A percentile compares a stretch with the other conserved stretches of the same genome.
These are phyloP conservation scores for Leucoptera coffeella DNA, from an alignment of 2,888 invertebrate genomes.

Conservation along the genomic window DNA sequence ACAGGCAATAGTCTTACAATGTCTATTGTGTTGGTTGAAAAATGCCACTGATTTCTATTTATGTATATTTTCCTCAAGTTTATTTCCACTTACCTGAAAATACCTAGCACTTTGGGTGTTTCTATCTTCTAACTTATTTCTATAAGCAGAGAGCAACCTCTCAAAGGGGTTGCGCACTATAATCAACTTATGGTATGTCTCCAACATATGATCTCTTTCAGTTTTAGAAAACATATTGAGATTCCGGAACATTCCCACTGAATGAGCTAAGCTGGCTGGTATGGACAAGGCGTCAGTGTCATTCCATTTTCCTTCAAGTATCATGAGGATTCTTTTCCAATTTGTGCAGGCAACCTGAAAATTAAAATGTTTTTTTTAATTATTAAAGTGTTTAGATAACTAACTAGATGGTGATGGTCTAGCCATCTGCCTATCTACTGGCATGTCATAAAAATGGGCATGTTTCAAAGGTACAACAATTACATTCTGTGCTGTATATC, in stretches of 20 bases:
- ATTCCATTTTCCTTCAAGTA: conserved; percentile 68
- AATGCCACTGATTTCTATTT: too few relatives aligned
- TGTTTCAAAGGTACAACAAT: too few relatives aligned
- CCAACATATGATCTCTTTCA: conserved; percentile 61
- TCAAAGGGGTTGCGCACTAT: conserved; percentile 90
- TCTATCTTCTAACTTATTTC: conserved; percentile 78
- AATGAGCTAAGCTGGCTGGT: conserved; percentile 71
- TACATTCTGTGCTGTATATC: too few relatives aligned
- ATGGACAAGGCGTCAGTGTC: conserved; percentile 69
- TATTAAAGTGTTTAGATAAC: neutral
- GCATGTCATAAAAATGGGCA: too few relatives aligned
- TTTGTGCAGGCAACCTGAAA: conserved; percentile 87
- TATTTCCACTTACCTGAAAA: conserved; percentile 59
- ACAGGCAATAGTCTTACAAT: too few relatives aligned
- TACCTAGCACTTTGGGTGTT: conserved; percentile 66
- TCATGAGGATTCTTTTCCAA: conserved; percentile 87
- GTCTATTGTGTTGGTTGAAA: too few relatives aligned
- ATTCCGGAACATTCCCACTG: conserved; percentile 60
- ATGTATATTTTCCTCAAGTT: too few relatives aligned
- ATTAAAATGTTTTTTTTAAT: conserved; percentile 2
- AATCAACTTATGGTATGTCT: conserved; percentile 76
- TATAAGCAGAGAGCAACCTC: conserved; percentile 80
- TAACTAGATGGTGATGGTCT: neutral
- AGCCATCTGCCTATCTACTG: neutral
- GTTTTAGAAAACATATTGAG: conserved; percentile 50